These are phyloP conservation scores for Toxotes chatareus DNA, from an alignment of 2,113 vertebrate species.

Conservation along the genomic window DNA sequence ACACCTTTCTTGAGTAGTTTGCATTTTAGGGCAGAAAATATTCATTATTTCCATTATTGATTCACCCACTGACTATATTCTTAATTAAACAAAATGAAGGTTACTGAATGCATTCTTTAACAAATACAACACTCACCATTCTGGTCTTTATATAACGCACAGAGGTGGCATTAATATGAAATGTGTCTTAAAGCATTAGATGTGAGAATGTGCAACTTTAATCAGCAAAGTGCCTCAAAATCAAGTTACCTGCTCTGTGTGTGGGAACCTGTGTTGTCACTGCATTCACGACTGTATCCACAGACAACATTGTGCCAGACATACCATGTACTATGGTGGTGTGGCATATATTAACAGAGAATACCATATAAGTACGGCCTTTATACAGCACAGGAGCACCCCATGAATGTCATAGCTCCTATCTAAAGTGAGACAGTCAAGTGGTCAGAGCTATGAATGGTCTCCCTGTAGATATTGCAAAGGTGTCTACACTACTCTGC, in stretches of 20 bases:
- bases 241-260: not conserved
- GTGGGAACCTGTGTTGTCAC: not conserved
- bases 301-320: conserved; percentile 5
- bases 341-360: conserved; percentile 12
- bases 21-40: too few species aligned
- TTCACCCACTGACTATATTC: too few species aligned
- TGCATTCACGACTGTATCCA: conserved; percentile 26
- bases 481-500: not conserved
- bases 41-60: too few species aligned
- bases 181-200: not conserved
- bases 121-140: not conserved
- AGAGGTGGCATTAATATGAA: not conserved
- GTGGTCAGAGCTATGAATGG: not conserved
- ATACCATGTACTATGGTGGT: not conserved
- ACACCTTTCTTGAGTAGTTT: too few species aligned
- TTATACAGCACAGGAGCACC: not conserved
- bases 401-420: conserved; percentile 14
- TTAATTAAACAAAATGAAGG: not conserved
- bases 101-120: not conserved
- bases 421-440: conserved; percentile 3
- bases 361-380: not conserved
- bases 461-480: not conserved
- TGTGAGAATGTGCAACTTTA: not conserved
- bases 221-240: not conserved
- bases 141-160: not conserved